Evolutionary conservation across 2,797 vertebrate species (phyloP), one percentile per base, ranked within the genome.

Genomic region (Hafferia zeledoni): DNA sequence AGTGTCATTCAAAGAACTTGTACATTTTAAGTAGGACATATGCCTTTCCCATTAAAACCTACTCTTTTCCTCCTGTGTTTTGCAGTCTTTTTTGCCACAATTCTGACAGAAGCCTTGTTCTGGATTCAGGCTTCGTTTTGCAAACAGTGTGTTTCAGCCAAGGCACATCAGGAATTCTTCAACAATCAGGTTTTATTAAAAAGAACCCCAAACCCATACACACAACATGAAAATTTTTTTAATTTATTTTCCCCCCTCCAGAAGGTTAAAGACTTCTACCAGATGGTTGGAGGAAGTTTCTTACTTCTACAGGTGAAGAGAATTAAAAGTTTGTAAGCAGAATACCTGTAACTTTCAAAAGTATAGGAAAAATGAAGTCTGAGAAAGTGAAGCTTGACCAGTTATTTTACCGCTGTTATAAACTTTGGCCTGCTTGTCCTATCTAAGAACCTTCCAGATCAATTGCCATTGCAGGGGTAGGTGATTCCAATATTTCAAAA

Each of bases 11-110:
- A 92, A 83, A 87, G 50, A 90, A 80, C 6, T 94, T 59, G 56
- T 85, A 68, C 60, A 83, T 79, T 75, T 92, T 87, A 92, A 94
- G 79, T 74, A 71, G 47, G 77, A 61, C 74, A 27, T 86, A 72
- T 44, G 72, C 41, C 39, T 93, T 95, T 89, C 53, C 78, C 53
- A 2, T 90, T 93, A 35, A 91, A 71, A 65, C 15, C 3, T 60
- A 35, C 7, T 87, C 33, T 16, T 70, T 89, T 85, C 63, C 22
- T 93, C 49, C 63, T 89, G 87, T 87, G 46, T 97, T 96, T 97
- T 72, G n/a, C 25, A 44, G 23, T 23, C 17, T 37, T 75, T 63
- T 68, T 85, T 78, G 19, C 17, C 6, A 4, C 41, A 6, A n/a
- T 60, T 89, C 17, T 74, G 33, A 30, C 27, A 52, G 23, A 80